Base-by-base conservation (phyloP, 2,113 vertebrate species). In the Tragelaphus imberbis region DNA sequence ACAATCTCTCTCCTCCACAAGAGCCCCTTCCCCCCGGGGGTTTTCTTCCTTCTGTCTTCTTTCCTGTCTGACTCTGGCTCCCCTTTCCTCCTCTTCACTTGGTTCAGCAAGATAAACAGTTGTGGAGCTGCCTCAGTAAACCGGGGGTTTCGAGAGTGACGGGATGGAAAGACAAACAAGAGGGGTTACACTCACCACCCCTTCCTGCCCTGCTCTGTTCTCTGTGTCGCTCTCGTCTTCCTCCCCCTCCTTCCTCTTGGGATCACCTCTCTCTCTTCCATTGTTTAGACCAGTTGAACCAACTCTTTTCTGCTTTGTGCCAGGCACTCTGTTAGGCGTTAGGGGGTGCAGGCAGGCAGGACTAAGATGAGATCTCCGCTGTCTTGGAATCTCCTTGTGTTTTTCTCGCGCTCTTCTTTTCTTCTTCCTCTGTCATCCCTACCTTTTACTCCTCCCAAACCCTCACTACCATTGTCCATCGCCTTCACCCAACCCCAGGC, bases 11-110 rank as follows among this genome's bases (percentile, higher is more conserved):
- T 30, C 55, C 47, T 27, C n/a, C 1, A 0, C 40, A 77, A 15
- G 19, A 1, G 2, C 15, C 56, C 56, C 44, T 47, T 7, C 16
- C 33, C 5, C 13, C 0, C 0, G 21, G 0, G n/a, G 49, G 53
- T 53, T 13, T 51, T n/a, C 36, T 81, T n/a, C 51, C 75, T 84
- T 25, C 81, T 55, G 15, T 23, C 91, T 59, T 47, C 85, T 65
- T 58, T 28, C 49, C 58, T 87, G n/a, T 61, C 21, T 3, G 2
- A 3, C 9, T 36, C n/a, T 5, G 13, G 49, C 30, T 36, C 21
- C 58, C 30, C 23, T 16, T 15, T 30, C 25, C n/a, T 51, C 27
- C 23, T 25, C 77, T 17, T 87, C 44, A 47, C 59, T 51, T 7
- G 27, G 49, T 65, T 40, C 75, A 65, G 59, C 10, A 85, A 92